Percentiles rank a stretch among this genome's conserved stretches.
These are phyloP conservation scores for Zaprionus camerounensis DNA, from an alignment of 1,140 invertebrate species.

Conservation along the genomic window DNA sequence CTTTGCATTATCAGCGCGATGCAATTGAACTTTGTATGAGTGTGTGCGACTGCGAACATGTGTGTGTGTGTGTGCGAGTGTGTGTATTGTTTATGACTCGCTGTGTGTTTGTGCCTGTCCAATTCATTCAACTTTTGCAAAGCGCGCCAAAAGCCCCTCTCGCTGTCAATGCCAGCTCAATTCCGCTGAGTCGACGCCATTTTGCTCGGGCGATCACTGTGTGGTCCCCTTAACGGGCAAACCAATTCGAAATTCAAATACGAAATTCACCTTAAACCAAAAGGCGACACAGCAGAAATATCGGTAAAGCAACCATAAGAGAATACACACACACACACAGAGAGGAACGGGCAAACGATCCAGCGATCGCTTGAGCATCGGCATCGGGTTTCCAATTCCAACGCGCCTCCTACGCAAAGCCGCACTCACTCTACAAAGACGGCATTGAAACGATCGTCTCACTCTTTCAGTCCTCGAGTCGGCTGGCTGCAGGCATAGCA, in stretches of 20 bases:
- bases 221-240: slow-evolving; percentile 45
- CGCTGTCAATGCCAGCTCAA: slow-evolving; percentile 27
- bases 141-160: slow-evolving; percentile 65
- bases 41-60: background rate
- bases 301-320: slow-evolving; percentile 28
- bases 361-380: slow-evolving; percentile 1
- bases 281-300: slow-evolving; percentile 42
- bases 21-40: slow-evolving; percentile 58
- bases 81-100: slow-evolving; percentile 5
- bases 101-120: slow-evolving; percentile 21
- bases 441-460: slow-evolving; percentile 4
- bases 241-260: background rate
- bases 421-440: slow-evolving; percentile 15
- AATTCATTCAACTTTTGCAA: slow-evolving; percentile 62
- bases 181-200: slow-evolving; percentile 54
- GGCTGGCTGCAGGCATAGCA: slow-evolving; percentile 28
- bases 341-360: slow-evolving; percentile 4
- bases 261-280: slow-evolving; percentile 54
- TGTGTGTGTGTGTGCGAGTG: slow-evolving; percentile 23
- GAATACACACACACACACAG: slow-evolving; percentile 5
- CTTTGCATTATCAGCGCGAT: slow-evolving; percentile 69
- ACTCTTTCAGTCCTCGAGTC: slow-evolving; percentile 26
- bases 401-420: slow-evolving; percentile 45
- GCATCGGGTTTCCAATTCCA: slow-evolving; percentile 48
- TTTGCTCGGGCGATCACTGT: slow-evolving; percentile 50